Evolutionary conservation across 1,140 invertebrate species (phyloP).

Genomic region (Apis laboriosa): DNA sequence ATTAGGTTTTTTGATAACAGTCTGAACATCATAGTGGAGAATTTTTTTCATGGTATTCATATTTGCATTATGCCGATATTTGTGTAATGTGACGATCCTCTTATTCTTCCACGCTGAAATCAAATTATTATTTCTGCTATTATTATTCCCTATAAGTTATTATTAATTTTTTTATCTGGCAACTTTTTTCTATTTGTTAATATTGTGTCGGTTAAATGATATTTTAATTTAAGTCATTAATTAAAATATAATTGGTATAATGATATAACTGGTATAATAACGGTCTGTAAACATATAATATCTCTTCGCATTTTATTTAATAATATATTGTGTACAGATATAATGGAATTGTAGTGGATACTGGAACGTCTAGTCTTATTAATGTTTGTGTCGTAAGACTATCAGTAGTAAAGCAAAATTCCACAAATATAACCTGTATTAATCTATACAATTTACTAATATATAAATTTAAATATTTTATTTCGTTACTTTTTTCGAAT

Average conservation of each 20-base stretch:
- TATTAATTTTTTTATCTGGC: not conserved
- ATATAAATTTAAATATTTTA: conserved; percentile 49
- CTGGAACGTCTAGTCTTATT: conserved; percentile 45
- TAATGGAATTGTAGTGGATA: conserved; percentile 40
- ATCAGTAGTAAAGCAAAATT: conserved; percentile 59
- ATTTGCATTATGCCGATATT: too few species aligned
- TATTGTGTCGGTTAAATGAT: conserved; percentile 45
- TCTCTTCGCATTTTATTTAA: conserved; percentile 11
- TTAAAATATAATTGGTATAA: conserved; percentile 44
- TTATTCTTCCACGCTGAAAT: conserved; percentile 4
- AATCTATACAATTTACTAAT: conserved; percentile 1
- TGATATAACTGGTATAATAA: conserved; percentile 42
- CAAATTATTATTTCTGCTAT: conserved; percentile 31
- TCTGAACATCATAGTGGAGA: too few species aligned
- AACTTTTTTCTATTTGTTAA: too few species aligned
- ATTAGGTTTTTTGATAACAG: too few species aligned
- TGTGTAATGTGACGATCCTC: too few species aligned
- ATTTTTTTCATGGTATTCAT: too few species aligned
- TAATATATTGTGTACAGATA: conserved; percentile 13
- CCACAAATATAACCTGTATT: conserved; percentile 47
- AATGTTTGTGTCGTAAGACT: conserved; percentile 39
- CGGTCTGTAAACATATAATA: conserved; percentile 49
- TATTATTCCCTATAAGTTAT: conserved; percentile 21
- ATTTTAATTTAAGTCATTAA: conserved; percentile 43
- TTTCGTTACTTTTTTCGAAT: conserved; percentile 1